Percentiles rank a stretch among this genome's conserved stretches.
phyloP scores from a whole-genome alignment of 1,140 invertebrate genomes.

The Drosophila lacertosa region DNA sequence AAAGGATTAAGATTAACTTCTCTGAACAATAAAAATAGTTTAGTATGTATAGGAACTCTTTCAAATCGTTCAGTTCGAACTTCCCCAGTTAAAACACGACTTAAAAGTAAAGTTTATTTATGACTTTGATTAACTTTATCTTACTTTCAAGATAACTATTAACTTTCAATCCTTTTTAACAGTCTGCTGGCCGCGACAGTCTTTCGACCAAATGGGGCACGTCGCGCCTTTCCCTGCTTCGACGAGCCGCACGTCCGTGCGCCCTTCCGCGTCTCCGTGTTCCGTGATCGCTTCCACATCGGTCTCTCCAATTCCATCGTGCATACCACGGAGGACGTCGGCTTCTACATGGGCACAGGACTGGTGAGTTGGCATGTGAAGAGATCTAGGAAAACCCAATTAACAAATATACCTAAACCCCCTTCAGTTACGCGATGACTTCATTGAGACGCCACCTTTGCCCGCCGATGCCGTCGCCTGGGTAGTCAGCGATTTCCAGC shows the following conservation, averaged over 20 bases:
- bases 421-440: slow-evolving; percentile 77
- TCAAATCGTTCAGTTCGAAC: too few relatives aligned
- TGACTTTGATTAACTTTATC: too few relatives aligned
- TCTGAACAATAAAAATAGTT: too few relatives aligned
- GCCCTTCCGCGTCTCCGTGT: slow-evolving; percentile 94
- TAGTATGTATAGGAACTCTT: too few relatives aligned
- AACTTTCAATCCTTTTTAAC: slow-evolving; percentile 46
- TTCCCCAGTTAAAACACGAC: too few relatives aligned
- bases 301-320: slow-evolving; percentile 95
- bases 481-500: slow-evolving; percentile 83
- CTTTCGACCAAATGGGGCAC: slow-evolving; percentile 97
- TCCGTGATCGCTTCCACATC: slow-evolving; percentile 93
- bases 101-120: too few relatives aligned
- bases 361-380: too few relatives aligned
- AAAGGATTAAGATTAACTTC: too few relatives aligned
- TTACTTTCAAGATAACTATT: neutral
- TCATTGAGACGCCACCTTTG: slow-evolving; percentile 82
- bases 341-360: slow-evolving; percentile 93
- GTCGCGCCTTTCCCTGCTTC: slow-evolving; percentile 97
- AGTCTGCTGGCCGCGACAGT: slow-evolving; percentile 97
- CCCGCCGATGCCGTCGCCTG: slow-evolving; percentile 83
- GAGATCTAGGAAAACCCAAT: too few relatives aligned
- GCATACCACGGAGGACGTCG: slow-evolving; percentile 93
- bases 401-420: too few relatives aligned
- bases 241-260: slow-evolving; percentile 98